Evolutionary conservation across 2,113 vertebrate genomes (phyloP).

Genomic region (Riparia riparia): DNA sequence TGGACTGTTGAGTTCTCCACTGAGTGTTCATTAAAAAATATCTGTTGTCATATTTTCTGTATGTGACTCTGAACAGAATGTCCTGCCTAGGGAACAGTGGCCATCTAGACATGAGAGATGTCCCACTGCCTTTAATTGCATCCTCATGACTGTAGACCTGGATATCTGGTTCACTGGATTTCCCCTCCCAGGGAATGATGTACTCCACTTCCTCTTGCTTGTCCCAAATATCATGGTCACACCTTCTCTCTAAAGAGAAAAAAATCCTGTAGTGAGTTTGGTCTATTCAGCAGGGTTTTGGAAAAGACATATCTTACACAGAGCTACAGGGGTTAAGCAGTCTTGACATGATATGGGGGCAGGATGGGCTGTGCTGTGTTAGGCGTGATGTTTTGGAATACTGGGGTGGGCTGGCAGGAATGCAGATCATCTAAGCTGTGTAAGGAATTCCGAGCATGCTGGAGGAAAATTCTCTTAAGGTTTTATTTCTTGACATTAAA

Average conservation of each 20-base stretch:
- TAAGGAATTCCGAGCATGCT: background rate
- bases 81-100: background rate
- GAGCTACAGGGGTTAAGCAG: background rate
- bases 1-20: background rate
- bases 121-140: background rate
- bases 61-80: background rate
- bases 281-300: background rate
- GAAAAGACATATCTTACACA: background rate
- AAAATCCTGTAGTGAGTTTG: background rate
- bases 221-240: background rate
- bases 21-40: background rate
- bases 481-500: constrained; percentile 28
- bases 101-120: background rate
- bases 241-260: background rate
- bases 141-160: background rate
- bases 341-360: background rate
- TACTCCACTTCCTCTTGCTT: background rate
- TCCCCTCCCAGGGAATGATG: background rate
- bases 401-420: background rate
- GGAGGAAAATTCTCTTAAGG: background rate
- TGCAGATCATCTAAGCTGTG: background rate
- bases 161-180: background rate
- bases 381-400: background rate
- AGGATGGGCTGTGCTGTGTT: background rate
- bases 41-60: background rate